Base-by-base conservation (phyloP, 2,113 vertebrate species). In the Phyllostomus discolor region DNA sequence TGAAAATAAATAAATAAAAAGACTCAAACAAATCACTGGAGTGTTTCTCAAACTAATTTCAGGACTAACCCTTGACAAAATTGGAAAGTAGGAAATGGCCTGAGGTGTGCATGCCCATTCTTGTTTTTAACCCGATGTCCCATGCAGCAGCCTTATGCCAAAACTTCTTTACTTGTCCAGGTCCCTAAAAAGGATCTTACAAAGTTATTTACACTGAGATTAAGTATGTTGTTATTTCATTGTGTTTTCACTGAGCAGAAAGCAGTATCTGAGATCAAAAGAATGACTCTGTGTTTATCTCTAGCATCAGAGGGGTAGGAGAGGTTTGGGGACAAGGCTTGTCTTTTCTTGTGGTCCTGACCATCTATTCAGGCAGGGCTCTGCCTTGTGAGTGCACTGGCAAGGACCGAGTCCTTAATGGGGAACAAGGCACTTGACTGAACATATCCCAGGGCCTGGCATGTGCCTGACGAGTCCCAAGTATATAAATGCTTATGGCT, bases 31-130 rank as follows among this genome's bases (percentile, higher is more conserved):
- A 66, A 52, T 94, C 19, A 81, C 15, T 62, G 35, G 52, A 16
- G n/a, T 85, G 7, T 14, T 85, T 94, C 54, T 73, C 78, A 75
- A 57, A 76, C 24, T 76, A 94, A 94, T 64, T 94, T 95, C 86
- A 70, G n/a, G 48, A 88, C 67, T 81, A 81, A 85, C 24, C 11
- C 7, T 54, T 86, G 75, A 79, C 14, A 95, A 88, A 92, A 92
- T 2, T 50, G 33, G 48, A 28, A 86, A 54, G n/a, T 86, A 43
- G 54, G 28, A 52, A 10, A 62, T 16, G 12, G 67, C 43, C 22
- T n/a, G 10, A 28, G 17, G 28, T 80, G 9, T 4, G 52, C n/a
- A 33, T 31, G 62, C 4, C 88, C 4, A 14, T n/a, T 93, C 70
- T 88, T 66, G 4, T 10, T 94, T 93, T 91, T 88, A 75, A 84